Evolutionary conservation across 2,888 invertebrate genomes (phyloP).

Genomic region (Dasypolia templi): DNA sequence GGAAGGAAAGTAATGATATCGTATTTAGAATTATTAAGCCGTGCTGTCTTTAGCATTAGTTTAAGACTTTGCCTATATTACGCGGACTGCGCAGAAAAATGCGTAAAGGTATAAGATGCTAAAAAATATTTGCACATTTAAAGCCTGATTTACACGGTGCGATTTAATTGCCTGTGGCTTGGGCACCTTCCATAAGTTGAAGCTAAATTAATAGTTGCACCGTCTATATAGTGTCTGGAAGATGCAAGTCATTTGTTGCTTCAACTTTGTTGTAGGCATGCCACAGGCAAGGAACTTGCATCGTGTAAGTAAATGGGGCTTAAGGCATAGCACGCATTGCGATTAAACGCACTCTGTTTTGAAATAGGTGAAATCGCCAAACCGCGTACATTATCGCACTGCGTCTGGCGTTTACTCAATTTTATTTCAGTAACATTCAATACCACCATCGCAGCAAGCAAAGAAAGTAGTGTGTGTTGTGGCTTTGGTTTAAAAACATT

Average conservation of each 20-base stretch:
- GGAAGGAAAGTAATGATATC: background rate
- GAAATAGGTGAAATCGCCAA: background rate
- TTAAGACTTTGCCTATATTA: background rate
- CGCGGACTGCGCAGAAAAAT: background rate
- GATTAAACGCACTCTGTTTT: too few species aligned
- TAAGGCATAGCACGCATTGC: too few species aligned
- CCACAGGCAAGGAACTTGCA: background rate
- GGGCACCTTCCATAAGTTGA: background rate
- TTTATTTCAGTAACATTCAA: conserved; percentile 1
- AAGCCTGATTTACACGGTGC: background rate
- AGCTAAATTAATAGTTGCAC: background rate
- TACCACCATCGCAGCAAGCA: too few species aligned
- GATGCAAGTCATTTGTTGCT: background rate
- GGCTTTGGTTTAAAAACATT: too few species aligned
- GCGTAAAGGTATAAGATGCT: background rate
- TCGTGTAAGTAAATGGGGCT: background rate
- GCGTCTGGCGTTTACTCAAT: background rate
- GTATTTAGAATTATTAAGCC: background rate
- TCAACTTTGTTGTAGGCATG: background rate
- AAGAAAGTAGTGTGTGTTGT: too few species aligned
- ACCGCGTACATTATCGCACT: background rate
- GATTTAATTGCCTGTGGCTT: background rate
- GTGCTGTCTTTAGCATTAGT: background rate
- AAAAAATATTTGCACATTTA: background rate
- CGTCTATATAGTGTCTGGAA: background rate